Percentiles rank a stretch among this genome's conserved stretches.
phyloP scores from a whole-genome alignment of 92 coral and sea anemone genomes.

The Parazoanthus swiftii region DNA sequence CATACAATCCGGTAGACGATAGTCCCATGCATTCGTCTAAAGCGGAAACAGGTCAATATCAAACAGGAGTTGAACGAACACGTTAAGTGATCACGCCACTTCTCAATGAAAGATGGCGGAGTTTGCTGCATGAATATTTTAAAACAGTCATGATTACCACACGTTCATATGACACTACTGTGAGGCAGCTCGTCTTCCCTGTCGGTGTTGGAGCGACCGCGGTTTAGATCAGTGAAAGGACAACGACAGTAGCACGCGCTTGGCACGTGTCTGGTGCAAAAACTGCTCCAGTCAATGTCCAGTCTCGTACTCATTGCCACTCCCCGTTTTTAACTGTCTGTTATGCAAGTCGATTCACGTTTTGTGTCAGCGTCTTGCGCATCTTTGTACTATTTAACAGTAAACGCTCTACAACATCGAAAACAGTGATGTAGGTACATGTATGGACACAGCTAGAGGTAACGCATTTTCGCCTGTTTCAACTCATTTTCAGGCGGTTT shows the following conservation, averaged over 20 bases:
- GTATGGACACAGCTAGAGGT: background rate
- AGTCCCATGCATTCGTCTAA: too few relatives aligned
- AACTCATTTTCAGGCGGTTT: background rate
- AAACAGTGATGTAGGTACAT: background rate
- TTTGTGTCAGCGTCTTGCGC: background rate
- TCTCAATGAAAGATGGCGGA: too few relatives aligned
- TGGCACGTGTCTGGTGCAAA: too few relatives aligned
- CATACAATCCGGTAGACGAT: background rate
- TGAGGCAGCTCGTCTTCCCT: background rate
- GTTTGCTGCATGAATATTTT: background rate
- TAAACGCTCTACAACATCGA: background rate
- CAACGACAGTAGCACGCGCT: too few relatives aligned
- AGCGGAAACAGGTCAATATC: background rate
- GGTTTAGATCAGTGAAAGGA: too few relatives aligned
- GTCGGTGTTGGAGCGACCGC: too few relatives aligned
- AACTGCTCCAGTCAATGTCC: too few relatives aligned
- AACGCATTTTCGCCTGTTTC: background rate
- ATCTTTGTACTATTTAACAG: background rate
- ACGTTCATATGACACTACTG: background rate
- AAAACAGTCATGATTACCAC: background rate
- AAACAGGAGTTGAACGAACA: background rate
- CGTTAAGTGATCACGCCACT: background rate
- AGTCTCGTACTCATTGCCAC: background rate
- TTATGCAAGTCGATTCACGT: background rate
- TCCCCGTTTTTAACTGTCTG: background rate